These are phyloP conservation scores for Copidosoma aretas DNA, from an alignment of 2,888 invertebrate species.

Conservation along the genomic window DNA sequence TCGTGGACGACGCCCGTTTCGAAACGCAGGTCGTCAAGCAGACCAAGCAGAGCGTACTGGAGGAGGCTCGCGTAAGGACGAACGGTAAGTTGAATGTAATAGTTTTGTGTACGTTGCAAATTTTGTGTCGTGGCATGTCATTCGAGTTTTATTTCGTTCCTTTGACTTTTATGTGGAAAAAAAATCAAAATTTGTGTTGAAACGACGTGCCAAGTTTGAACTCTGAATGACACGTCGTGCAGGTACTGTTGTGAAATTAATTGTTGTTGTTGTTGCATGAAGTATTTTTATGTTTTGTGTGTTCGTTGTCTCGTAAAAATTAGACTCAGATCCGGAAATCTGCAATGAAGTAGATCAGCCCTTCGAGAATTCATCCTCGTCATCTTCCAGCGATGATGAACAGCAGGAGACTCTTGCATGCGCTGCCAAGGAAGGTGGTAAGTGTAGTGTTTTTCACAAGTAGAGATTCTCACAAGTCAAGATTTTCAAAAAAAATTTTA, in stretches of 20 bases:
- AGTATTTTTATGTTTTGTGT: background rate
- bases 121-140: background rate
- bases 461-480: background rate
- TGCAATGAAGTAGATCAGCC: slow-evolving; percentile 45
- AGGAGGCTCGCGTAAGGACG: slow-evolving; percentile 86
- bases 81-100: slow-evolving; percentile 73
- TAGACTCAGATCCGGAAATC: too few relatives aligned
- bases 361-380: slow-evolving; percentile 57
- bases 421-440: slow-evolving; percentile 68
- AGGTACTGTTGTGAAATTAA: too few relatives aligned
- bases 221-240: too few relatives aligned
- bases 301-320: background rate
- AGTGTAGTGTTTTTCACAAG: background rate
- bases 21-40: slow-evolving; percentile 95
- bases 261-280: slow-evolving; percentile 5
- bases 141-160: too few relatives aligned
- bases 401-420: slow-evolving; percentile 55
- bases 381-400: slow-evolving; percentile 61
- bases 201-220: too few relatives aligned
- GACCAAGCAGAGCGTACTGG: slow-evolving; percentile 89
- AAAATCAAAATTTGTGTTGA: too few relatives aligned
- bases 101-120: background rate
- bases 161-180: too few relatives aligned
- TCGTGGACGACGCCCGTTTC: slow-evolving; percentile 97
- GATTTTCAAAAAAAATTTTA: background rate